Evolutionary conservation across 2,888 invertebrate genomes (phyloP).

Genomic region (Drosophila mimetica): DNA sequence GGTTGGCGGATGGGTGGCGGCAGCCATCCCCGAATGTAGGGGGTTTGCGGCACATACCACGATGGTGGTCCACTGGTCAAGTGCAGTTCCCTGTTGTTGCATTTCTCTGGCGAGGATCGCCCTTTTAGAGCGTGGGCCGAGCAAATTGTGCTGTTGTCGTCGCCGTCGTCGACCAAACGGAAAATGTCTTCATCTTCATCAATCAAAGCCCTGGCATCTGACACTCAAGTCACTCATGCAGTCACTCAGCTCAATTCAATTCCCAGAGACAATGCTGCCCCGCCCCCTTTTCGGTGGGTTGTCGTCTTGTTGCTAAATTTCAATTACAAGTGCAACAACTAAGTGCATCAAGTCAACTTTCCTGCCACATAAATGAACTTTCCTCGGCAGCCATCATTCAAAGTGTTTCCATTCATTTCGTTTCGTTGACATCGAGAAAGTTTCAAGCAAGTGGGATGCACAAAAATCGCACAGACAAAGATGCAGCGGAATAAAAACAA

Average conservation of each 20-base stretch:
- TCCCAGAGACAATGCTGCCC: constrained; percentile 38
- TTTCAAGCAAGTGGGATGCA: constrained; percentile 4
- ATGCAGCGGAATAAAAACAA: background rate
- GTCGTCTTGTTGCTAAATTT: constrained; percentile 72
- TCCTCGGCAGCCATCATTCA: constrained; percentile 23
- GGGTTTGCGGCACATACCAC: constrained; percentile 20
- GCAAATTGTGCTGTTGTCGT: constrained; percentile 47
- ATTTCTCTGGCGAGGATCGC: constrained; percentile 23
- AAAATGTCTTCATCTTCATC: constrained; percentile 81
- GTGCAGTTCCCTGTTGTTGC: constrained; percentile 40
- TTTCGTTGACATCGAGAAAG: constrained; percentile 20
- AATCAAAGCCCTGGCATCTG: constrained; percentile 68
- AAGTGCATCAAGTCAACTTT: constrained; percentile 73
- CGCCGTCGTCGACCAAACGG: constrained; percentile 56
- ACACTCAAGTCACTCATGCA: constrained; percentile 65
- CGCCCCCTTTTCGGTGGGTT: constrained; percentile 9
- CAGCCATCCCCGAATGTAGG: background rate
- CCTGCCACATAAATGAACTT: constrained; percentile 40
- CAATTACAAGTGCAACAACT: constrained; percentile 74
- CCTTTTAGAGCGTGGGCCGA: constrained; percentile 44
- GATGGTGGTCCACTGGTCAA: constrained; percentile 47
- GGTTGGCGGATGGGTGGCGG: background rate
- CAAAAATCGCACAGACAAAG: background rate
- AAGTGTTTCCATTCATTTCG: constrained; percentile 36
- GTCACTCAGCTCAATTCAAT: constrained; percentile 59